Percentiles rank a stretch among this genome's conserved stretches.
Evolutionary conservation across 2,888 invertebrate species (phyloP).

Genomic region (Sesia apiformis): DNA sequence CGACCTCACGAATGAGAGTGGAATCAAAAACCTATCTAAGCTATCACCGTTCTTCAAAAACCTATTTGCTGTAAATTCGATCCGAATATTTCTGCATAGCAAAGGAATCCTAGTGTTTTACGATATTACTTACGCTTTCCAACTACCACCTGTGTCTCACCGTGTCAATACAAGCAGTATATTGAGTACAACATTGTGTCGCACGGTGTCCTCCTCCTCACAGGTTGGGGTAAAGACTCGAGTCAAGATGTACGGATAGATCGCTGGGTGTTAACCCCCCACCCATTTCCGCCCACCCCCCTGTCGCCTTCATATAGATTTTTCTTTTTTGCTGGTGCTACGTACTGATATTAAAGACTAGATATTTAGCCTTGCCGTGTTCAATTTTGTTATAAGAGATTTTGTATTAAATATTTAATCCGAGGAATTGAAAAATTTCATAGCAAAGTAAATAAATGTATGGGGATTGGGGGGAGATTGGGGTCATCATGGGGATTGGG

Average conservation of each 20-base stretch:
- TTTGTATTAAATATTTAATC: no score
- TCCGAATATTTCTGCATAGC: background rate
- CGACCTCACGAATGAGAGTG: no score
- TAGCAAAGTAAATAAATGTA: no score
- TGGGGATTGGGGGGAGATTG: no score
- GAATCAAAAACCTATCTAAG: no score
- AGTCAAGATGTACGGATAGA: constrained; percentile 19
- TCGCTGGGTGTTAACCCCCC: constrained; percentile 10
- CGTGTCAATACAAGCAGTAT: background rate
- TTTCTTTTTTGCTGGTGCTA: constrained; percentile 48
- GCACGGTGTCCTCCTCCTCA: background rate
- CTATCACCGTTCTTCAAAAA: no score
- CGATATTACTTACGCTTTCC: background rate
- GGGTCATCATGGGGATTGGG: no score
- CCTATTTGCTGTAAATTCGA: background rate
- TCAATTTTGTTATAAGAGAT: constrained; percentile 2
- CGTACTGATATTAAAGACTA: constrained; percentile 49
- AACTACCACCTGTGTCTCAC: background rate
- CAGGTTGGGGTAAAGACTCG: background rate
- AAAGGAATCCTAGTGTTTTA: background rate
- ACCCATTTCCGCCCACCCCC: constrained; percentile 16
- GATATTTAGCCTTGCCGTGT: constrained; percentile 10
- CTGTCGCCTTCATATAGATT: constrained; percentile 50
- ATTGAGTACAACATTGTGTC: background rate
- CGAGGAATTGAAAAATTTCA: no score